Evolutionary conservation across 2,797 vertebrate species (phyloP).

Genomic region (Tokudaia muenninki): DNA sequence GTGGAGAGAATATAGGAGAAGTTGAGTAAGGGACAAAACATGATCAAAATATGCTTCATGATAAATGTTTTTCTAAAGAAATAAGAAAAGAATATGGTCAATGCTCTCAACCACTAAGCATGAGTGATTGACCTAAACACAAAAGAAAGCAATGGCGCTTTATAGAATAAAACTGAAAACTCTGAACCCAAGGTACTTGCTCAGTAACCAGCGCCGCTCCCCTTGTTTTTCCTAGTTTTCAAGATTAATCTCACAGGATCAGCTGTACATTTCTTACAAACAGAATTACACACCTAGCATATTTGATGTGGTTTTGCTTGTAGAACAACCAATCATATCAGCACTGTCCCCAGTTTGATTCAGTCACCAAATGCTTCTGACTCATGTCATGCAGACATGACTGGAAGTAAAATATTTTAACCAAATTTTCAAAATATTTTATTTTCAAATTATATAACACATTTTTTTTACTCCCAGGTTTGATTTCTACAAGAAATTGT

Average conservation of each 20-base stretch:
- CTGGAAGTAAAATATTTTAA: background rate
- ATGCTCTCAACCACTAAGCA: conserved; percentile 93
- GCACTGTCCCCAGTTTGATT: background rate
- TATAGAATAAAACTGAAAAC: conserved; percentile 92
- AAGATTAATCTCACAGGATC: background rate
- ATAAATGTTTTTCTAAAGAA: background rate
- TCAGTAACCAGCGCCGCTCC: conserved; percentile 92
- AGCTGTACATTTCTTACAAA: background rate
- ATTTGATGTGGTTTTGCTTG: background rate
- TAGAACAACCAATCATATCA: background rate
- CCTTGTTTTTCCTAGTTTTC: conserved; percentile 84
- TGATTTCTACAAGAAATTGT: background rate
- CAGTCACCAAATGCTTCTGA: background rate
- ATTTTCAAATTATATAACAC: background rate
- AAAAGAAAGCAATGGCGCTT: conserved; percentile 93
- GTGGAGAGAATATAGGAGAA: background rate
- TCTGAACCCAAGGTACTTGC: conserved; percentile 92
- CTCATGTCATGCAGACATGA: background rate
- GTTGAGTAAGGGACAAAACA: background rate
- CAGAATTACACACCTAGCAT: background rate
- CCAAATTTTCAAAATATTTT: background rate
- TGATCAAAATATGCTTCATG: background rate
- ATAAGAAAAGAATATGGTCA: conserved; percentile 90
- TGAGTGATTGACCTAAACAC: conserved; percentile 95
- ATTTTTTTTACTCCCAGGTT: conserved; percentile 11